Evolutionary conservation across 1,140 invertebrate genomes (phyloP).

Genomic region (Bombus breviceps): DNA sequence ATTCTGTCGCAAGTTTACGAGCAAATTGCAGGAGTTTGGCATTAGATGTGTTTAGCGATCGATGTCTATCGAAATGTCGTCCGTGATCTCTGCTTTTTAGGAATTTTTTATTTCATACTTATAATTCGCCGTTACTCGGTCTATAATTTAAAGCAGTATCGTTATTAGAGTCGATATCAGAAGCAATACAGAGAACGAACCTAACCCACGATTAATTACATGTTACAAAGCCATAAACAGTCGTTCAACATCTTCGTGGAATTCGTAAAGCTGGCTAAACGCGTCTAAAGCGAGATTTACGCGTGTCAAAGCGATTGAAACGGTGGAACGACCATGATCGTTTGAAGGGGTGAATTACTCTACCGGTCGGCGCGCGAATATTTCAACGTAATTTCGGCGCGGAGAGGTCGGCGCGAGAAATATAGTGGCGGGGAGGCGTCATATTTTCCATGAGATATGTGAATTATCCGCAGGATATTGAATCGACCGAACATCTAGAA

Average conservation of each 20-base stretch:
- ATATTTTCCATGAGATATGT: conserved; percentile 40
- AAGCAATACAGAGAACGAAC: not conserved
- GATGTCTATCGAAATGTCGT: not conserved
- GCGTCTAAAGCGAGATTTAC: conserved; percentile 11
- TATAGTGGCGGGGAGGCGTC: not conserved
- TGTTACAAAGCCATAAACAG: not conserved
- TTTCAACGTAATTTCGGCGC: conserved; percentile 38
- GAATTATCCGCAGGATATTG: conserved; percentile 51
- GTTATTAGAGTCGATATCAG: not conserved
- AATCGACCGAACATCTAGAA: conserved; percentile 39
- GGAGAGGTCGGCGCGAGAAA: not conserved
- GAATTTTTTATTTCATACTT: too few species aligned
- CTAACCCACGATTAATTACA: not conserved
- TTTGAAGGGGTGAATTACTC: not conserved
- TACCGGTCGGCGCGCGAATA: conserved; percentile 11
- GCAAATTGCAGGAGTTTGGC: not conserved
- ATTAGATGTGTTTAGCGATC: not conserved
- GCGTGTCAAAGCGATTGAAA: not conserved
- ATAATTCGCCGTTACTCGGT: too few species aligned
- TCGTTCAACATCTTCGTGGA: not conserved
- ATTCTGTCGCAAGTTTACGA: not conserved
- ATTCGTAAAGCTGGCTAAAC: not conserved
- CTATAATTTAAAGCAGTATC: not conserved
- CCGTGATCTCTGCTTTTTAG: not conserved
- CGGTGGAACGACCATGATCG: not conserved